Percentiles rank a stretch among this genome's conserved stretches.
Conservation (phyloP, 1,140 invertebrate species). For the Triops longicaudatus region DNA sequence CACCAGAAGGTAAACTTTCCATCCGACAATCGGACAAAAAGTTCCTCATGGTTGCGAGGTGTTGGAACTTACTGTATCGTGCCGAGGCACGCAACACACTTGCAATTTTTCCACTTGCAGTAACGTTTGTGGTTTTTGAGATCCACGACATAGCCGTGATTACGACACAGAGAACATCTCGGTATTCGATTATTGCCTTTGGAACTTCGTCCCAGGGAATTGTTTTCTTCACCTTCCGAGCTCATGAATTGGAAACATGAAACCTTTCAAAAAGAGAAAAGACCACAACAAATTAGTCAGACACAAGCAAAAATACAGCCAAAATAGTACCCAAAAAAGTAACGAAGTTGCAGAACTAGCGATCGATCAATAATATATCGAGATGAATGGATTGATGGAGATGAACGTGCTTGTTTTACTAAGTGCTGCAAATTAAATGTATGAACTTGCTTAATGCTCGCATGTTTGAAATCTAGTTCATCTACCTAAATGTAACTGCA, state of each 20-base stretch:
- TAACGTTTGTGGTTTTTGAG: not conserved
- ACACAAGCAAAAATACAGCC: not conserved
- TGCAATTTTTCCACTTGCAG: conserved; percentile 7
- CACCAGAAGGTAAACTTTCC: too few relatives aligned
- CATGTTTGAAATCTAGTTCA: too few relatives aligned
- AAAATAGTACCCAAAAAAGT: too few relatives aligned
- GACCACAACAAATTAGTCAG: not conserved
- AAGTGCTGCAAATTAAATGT: not conserved
- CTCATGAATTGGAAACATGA: conserved; percentile 4
- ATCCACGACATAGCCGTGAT: not conserved
- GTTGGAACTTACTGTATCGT: not conserved
- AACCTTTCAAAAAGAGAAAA: not conserved
- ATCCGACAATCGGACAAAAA: not conserved
- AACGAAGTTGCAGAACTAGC: not conserved
- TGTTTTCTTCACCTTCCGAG: not conserved
- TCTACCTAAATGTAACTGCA: too few relatives aligned
- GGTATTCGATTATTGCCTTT: not conserved
- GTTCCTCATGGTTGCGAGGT: not conserved
- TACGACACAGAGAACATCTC: not conserved
- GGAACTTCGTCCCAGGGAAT: not conserved
- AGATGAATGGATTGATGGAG: not conserved
- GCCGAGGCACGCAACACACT: not conserved
- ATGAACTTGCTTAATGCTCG: not conserved
- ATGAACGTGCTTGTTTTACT: conserved; percentile 15
- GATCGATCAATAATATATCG: not conserved